phyloP scores from a whole-genome alignment of 2,888 invertebrate genomes.

The Eupithecia centaureata region DNA sequence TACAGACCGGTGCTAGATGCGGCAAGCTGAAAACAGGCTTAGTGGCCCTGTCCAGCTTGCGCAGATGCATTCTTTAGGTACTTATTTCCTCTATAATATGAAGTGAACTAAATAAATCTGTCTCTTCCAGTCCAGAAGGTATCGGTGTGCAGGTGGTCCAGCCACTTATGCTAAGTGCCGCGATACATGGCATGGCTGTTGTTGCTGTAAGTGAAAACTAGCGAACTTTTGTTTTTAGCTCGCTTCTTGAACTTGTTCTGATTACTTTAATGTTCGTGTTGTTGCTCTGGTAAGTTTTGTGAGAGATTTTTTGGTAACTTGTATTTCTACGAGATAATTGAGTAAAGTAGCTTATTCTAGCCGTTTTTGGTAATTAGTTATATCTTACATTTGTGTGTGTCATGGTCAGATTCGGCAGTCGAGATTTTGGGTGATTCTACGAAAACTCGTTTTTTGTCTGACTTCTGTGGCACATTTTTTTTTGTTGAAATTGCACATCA shows the following conservation, averaged over 20 bases:
- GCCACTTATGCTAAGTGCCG: slow-evolving; percentile 77
- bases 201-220: slow-evolving; percentile 47
- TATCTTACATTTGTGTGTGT: neutral
- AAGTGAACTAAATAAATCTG: no score
- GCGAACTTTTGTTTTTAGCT: slow-evolving; percentile 50
- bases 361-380: neutral
- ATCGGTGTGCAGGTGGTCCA: slow-evolving; percentile 62
- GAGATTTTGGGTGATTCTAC: no score
- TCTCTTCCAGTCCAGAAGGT: slow-evolving; percentile 16
- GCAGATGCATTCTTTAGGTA: no score
- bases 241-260: slow-evolving; percentile 29
- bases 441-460: no score
- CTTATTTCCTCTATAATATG: no score
- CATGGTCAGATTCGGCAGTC: neutral
- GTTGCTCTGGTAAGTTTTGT: slow-evolving; percentile 9
- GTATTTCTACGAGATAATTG: neutral
- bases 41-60: no score
- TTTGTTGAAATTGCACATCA: no score
- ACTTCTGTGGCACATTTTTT: no score
- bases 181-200: slow-evolving; percentile 48
- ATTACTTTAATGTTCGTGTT: slow-evolving; percentile 20
- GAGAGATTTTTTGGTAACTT: neutral
- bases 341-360: neutral
- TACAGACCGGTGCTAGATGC: no score
- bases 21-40: no score